These are phyloP conservation scores for Oncorhynchus clarkii DNA, from an alignment of 2,113 vertebrate genomes.

Conservation along the genomic window DNA sequence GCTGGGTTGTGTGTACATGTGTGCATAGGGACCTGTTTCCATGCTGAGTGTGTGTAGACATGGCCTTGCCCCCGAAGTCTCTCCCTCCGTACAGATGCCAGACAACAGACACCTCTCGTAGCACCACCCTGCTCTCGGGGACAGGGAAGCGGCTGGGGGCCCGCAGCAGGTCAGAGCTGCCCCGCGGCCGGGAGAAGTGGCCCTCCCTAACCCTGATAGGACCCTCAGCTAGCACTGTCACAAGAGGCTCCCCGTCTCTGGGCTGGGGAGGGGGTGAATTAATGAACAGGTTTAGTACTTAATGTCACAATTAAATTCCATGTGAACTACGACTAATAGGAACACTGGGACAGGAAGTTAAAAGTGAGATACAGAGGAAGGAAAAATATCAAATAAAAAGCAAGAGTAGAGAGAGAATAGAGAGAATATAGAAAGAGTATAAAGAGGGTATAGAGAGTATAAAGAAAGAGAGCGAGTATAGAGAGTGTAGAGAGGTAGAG, in stretches of 20 bases:
- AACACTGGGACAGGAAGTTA: too few relatives aligned
- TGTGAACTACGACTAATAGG: too few relatives aligned
- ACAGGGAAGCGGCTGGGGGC: constrained; percentile 84
- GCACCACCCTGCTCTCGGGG: constrained; percentile 82
- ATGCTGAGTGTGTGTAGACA: constrained; percentile 63
- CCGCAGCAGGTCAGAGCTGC: constrained; percentile 84
- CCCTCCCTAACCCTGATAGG: constrained; percentile 80
- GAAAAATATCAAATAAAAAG: too few relatives aligned
- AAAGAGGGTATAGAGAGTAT: too few relatives aligned
- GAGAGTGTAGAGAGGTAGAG: too few relatives aligned
- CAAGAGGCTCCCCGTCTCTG: constrained; percentile 84
- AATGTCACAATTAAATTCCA: too few relatives aligned
- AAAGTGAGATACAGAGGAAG: too few relatives aligned
- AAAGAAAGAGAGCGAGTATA: too few relatives aligned
- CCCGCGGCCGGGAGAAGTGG: constrained; percentile 84
- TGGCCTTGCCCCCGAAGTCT: constrained; percentile 78
- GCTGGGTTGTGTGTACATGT: background rate
- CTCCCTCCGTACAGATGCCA: constrained; percentile 91
- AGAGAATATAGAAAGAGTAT: too few relatives aligned
- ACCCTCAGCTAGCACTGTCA: constrained; percentile 76
- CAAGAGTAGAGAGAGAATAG: too few relatives aligned
- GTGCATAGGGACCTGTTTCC: constrained; percentile 57
- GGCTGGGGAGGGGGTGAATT: constrained; percentile 64
- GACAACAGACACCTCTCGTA: constrained; percentile 85
- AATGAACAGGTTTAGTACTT: too few relatives aligned